Evolutionary conservation across 2,113 vertebrate species (phyloP), one percentile per base, ranked within the genome.

Genomic region (Tringa solitaria): DNA sequence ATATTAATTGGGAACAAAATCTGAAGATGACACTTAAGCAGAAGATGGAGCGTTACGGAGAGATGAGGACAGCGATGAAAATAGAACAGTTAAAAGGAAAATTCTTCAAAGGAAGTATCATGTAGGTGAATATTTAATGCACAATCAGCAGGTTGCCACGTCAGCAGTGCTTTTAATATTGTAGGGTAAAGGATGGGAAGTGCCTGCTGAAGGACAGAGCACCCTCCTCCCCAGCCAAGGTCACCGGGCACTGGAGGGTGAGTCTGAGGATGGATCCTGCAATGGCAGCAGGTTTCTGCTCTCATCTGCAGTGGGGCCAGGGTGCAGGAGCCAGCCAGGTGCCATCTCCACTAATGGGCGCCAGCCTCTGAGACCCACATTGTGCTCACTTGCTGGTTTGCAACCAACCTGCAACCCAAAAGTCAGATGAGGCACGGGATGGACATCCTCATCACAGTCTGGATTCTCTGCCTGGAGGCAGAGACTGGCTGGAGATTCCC

Each of bases 1-100:
- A 97, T 97, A 95, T 97, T 97, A 97, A 96, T 96, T 96, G 91
- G 95, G 95, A 95, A 93, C 91, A 86, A 97, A 97, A 97, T 93
- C 95, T 86, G 89, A 91, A 96, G 94, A 95, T 90, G 95, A 91
- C 89, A 95, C 95, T 97, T 90, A 65, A 96, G 84, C 65, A 90
- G 89, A 94, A 90, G 94, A 95, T 30, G 82, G 89, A 95, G 76
- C 5, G 3, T 92, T 93, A 79, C 12, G 11, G 94, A 78, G 95
- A 81, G 93, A 94, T 91, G 94, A 94, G 95, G 95, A 96, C 92
- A 94, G 75, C 0, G 91, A 96, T 95, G 96, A 96, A 96, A 97
- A 96, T 91, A 95, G 96, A 91, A 91, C 87, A 92, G 92, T 92
- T 91, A 73, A 96, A 95, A 94, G 90, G 93, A 95, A 95, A 80